phyloP scores from a whole-genome alignment of 2,113 vertebrate species.

The Beaufortia kweichowensis region DNA sequence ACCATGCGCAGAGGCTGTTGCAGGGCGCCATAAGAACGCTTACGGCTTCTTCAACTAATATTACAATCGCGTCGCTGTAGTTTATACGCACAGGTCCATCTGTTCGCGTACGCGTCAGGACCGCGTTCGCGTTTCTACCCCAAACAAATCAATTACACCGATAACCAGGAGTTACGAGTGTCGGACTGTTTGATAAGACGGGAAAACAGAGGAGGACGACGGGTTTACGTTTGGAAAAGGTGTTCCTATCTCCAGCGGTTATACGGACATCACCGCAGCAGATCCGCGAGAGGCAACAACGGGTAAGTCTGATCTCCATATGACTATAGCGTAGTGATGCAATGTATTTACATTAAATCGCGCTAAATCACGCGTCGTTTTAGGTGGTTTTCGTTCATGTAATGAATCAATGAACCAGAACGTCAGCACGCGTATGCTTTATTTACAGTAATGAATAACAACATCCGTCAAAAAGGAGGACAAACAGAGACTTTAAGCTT shows the following conservation, averaged over 20 bases:
- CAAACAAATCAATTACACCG: neutral
- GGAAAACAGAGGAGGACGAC: conserved; percentile 9
- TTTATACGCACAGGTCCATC: neutral
- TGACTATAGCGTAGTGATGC: too few species aligned
- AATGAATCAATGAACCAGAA: neutral
- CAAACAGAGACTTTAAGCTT: neutral
- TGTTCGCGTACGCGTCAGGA: neutral
- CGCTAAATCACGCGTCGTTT: neutral
- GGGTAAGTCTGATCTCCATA: neutral
- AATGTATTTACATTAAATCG: conserved; percentile 5
- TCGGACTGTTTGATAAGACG: neutral
- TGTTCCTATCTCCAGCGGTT: conserved; percentile 1
- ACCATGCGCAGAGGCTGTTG: conserved; percentile 30
- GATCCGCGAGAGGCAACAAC: neutral
- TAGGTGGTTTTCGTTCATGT: neutral
- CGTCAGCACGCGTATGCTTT: neutral
- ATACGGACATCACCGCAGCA: conserved; percentile 5
- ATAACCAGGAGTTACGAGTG: neutral
- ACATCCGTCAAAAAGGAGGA: neutral
- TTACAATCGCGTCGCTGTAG: neutral
- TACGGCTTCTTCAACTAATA: conserved; percentile 8
- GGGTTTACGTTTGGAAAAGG: conserved; percentile 15
- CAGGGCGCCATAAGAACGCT: conserved; percentile 7
- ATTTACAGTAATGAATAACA: neutral
- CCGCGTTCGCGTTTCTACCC: neutral